Conservation (phyloP, 2,113 vertebrate species). For the Pluvialis apricaria region DNA sequence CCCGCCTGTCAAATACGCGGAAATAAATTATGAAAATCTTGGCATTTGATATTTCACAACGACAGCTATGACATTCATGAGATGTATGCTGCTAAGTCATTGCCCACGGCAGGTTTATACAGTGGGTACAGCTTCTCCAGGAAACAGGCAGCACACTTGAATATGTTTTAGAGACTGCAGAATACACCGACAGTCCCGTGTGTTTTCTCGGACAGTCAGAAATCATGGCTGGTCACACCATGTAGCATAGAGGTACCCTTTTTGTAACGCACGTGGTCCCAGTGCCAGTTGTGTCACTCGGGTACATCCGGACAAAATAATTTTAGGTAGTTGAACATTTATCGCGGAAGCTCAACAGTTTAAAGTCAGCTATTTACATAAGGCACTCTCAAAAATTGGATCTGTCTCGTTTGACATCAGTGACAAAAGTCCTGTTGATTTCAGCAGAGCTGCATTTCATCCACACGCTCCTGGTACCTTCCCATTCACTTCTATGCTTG, state of each 20-base stretch:
- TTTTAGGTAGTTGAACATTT: accelerated
- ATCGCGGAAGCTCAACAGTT: background rate
- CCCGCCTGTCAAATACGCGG: background rate
- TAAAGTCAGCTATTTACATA: accelerated
- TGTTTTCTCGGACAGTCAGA: background rate
- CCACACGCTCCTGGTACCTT: accelerated
- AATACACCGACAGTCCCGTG: accelerated
- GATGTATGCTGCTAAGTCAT: background rate
- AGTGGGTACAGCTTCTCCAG: background rate
- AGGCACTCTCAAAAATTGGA: background rate
- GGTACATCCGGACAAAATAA: background rate
- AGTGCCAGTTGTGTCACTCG: background rate
- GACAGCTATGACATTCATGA: slow-evolving; percentile 17
- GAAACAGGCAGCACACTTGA: accelerated
- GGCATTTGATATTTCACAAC: slow-evolving; percentile 3
- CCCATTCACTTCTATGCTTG: background rate
- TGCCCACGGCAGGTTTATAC: background rate
- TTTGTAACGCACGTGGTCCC: accelerated
- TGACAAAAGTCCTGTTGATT: background rate
- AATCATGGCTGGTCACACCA: background rate
- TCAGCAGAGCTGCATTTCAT: accelerated
- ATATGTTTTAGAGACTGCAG: background rate
- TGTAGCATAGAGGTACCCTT: too few relatives aligned
- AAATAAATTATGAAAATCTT: background rate
- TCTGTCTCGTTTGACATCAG: background rate